These are phyloP conservation scores for Miichthys miiuy DNA, from an alignment of 2,797 vertebrate species.

Conservation along the genomic window DNA sequence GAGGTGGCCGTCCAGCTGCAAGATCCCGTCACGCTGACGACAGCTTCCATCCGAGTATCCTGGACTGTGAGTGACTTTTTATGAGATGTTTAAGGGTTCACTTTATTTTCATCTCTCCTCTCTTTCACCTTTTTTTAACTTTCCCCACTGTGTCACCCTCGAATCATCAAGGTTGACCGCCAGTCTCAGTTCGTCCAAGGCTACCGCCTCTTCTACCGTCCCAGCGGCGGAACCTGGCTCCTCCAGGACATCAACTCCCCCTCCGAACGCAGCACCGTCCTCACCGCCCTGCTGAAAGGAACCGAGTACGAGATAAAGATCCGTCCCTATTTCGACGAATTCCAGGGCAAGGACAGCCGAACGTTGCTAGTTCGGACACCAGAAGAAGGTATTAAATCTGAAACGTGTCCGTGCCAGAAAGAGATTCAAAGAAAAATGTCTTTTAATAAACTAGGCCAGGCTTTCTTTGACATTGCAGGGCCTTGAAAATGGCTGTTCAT, in stretches of 20 bases:
- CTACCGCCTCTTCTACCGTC: slow-evolving; percentile 93
- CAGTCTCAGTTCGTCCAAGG: slow-evolving; percentile 92
- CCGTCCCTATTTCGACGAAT: slow-evolving; percentile 92
- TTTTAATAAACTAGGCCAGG: slow-evolving; percentile 8
- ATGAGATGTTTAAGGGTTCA: not conserved
- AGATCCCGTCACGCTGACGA: slow-evolving; percentile 85
- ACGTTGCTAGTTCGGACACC: slow-evolving; percentile 85
- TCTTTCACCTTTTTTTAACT: not conserved
- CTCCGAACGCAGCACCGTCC: slow-evolving; percentile 85
- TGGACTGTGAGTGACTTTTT: slow-evolving; percentile 91
- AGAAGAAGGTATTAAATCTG: slow-evolving; percentile 95
- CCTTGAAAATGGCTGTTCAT: slow-evolving; percentile 42
- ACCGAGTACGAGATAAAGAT: slow-evolving; percentile 95
- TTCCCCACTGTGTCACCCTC: not conserved
- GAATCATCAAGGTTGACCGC: slow-evolving; percentile 87
- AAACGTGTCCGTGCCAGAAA: not conserved
- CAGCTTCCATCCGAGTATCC: slow-evolving; percentile 87
- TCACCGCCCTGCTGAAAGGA: slow-evolving; percentile 88
- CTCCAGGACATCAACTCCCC: slow-evolving; percentile 86
- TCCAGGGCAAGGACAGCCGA: slow-evolving; percentile 92
- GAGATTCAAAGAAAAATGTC: slow-evolving; percentile 3
- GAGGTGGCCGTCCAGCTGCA: slow-evolving; percentile 90
- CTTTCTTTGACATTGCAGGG: slow-evolving; percentile 10
- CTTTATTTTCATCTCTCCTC: not conserved
- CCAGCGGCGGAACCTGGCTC: slow-evolving; percentile 86